phyloP scores from a whole-genome alignment of 1,140 invertebrate genomes.

The Drosophila triauraria region DNA sequence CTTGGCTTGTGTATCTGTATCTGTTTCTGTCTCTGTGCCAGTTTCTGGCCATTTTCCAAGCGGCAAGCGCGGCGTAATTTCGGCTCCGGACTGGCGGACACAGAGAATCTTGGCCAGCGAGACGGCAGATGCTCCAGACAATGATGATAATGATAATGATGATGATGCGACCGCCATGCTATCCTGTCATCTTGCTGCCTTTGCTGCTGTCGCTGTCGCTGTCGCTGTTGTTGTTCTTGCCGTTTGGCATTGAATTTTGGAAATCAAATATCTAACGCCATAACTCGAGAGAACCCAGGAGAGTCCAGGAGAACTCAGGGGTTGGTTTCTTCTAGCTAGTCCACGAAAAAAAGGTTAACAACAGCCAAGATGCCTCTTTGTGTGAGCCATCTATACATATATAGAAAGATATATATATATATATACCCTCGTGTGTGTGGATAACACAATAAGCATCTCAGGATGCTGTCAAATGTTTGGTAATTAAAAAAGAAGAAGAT shows the following conservation, averaged over 20 bases:
- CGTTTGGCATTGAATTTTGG: constrained; percentile 62
- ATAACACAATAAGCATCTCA: constrained; percentile 72
- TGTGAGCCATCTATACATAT: constrained; percentile 1
- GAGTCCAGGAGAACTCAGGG: constrained; percentile 29
- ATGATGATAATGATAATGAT: constrained; percentile 24
- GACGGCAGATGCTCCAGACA: constrained; percentile 66
- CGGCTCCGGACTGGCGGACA: constrained; percentile 16
- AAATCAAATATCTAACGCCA: constrained; percentile 76
- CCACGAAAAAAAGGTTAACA: constrained; percentile 64
- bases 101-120: constrained; percentile 23
- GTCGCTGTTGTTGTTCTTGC: constrained; percentile 25
- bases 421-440: constrained; percentile 8
- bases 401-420: constrained; percentile 1
- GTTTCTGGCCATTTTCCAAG: constrained; percentile 46
- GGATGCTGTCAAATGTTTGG: constrained; percentile 80
- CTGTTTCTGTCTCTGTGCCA: constrained; percentile 7
- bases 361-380: constrained; percentile 23
- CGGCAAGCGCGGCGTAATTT: constrained; percentile 19
- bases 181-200: constrained; percentile 38
- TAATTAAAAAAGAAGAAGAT: constrained; percentile 67
- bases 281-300: constrained; percentile 23
- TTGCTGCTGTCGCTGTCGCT: constrained; percentile 1
- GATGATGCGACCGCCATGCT: constrained; percentile 72
- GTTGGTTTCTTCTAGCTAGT: constrained; percentile 62
- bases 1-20: not conserved